These are phyloP conservation scores for Oenanthe melanoleuca DNA, from an alignment of 2,113 vertebrate genomes.

Conservation along the genomic window DNA sequence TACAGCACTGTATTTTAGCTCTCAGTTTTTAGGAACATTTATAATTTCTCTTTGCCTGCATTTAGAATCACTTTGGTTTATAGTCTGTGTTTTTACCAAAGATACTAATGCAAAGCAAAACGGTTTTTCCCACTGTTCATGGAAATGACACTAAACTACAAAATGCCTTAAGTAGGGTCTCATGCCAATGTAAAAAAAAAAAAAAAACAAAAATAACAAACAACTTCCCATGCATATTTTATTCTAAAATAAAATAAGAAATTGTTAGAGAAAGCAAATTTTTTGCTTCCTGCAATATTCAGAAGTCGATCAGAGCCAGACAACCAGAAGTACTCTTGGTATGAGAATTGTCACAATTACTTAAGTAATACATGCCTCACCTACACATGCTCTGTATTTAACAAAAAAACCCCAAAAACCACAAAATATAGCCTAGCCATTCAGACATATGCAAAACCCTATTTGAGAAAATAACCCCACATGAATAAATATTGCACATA, in stretches of 20 bases:
- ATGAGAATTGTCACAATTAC: background rate
- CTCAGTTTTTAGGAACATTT: slow-evolving; percentile 61
- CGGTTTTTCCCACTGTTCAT: background rate
- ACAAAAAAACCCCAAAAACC: background rate
- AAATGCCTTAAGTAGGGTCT: background rate
- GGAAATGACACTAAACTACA: background rate
- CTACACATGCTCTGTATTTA: too few species aligned
- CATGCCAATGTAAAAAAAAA: background rate
- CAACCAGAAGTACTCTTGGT: background rate
- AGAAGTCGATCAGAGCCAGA: rapidly evolving
- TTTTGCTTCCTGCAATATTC: background rate
- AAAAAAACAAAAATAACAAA: background rate
- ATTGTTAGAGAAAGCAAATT: background rate
- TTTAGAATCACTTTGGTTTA: slow-evolving; percentile 60
- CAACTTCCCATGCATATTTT: background rate
- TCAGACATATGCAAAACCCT: background rate
- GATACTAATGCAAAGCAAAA: background rate
- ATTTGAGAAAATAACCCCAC: background rate
- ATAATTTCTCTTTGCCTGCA: slow-evolving; percentile 60
- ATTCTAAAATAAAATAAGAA: background rate
- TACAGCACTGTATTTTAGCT: slow-evolving; percentile 63
- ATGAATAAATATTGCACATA: background rate
- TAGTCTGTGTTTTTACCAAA: background rate
- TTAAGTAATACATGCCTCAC: background rate
- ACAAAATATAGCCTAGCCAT: background rate